Evolutionary conservation across 2,113 vertebrate genomes (phyloP).

Genomic region (Myocastor coypus): DNA sequence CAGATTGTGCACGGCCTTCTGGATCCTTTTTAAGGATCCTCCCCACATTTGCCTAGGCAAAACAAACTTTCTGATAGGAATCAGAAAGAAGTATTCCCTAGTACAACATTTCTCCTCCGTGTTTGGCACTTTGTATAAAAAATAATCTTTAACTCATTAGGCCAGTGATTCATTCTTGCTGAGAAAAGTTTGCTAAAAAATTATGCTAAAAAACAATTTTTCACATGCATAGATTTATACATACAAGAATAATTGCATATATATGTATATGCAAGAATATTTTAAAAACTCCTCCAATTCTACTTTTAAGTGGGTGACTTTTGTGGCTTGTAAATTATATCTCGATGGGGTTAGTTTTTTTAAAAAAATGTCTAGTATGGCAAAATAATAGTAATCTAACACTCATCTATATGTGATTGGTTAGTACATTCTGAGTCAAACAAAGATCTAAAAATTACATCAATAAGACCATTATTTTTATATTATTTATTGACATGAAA

Average conservation of each 20-base stretch:
- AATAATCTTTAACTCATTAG: not conserved
- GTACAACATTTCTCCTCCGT: not conserved
- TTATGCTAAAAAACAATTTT: constrained; percentile 33
- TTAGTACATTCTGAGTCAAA: not conserved
- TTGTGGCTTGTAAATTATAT: not conserved
- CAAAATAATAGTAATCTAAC: not conserved
- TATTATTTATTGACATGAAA: not conserved
- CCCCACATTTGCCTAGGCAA: not conserved
- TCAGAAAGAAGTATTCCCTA: not conserved
- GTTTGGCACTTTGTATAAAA: not conserved
- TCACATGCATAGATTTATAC: not conserved
- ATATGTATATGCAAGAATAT: not conserved
- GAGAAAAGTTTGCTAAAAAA: not conserved
- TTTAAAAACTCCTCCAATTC: not conserved
- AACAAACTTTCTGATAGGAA: not conserved
- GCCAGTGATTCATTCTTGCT: constrained; percentile 5
- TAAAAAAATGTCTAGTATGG: not conserved
- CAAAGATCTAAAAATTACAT: not conserved
- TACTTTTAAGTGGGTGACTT: not conserved
- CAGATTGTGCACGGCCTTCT: not conserved
- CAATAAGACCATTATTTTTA: not conserved
- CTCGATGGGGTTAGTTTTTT: not conserved
- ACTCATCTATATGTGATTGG: not conserved
- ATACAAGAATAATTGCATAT: not conserved
- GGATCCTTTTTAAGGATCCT: not conserved